phyloP scores from a whole-genome alignment of 2,113 vertebrate genomes.

The Cyphomyrus plagiostoma region DNA sequence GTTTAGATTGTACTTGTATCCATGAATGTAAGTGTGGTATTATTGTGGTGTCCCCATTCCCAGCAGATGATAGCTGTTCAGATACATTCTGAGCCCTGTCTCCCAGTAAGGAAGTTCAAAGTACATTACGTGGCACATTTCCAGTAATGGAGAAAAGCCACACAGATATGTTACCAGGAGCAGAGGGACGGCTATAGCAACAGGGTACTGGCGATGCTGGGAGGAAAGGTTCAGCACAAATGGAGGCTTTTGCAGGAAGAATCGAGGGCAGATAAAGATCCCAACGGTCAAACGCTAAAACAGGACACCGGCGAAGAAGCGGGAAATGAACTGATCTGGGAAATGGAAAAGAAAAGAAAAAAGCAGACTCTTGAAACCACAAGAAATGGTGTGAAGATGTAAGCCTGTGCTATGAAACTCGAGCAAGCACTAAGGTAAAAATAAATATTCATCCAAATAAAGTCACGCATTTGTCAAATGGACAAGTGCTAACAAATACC shows the following conservation, averaged over 20 bases:
- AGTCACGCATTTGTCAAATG: not conserved
- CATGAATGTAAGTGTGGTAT: not conserved
- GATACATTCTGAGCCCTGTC: not conserved
- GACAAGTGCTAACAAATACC: not conserved
- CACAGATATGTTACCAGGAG: not conserved
- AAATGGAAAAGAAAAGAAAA: not conserved
- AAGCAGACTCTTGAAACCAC: not conserved
- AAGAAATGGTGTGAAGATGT: not conserved
- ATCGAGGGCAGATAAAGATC: not conserved
- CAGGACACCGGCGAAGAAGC: not conserved
- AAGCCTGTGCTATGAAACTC: not conserved
- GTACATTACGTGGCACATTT: not conserved
- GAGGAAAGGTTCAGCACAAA: not conserved
- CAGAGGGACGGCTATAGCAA: not conserved
- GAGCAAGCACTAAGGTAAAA: not conserved
- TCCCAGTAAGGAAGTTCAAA: conserved; percentile 4
- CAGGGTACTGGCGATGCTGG: not conserved
- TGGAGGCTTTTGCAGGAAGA: not conserved
- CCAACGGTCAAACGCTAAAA: not conserved
- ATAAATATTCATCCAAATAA: not conserved
- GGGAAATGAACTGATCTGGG: not conserved
- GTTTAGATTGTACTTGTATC: not conserved
- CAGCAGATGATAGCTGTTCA: not conserved
- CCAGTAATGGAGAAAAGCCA: not conserved
- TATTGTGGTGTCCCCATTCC: too few species aligned